Base-by-base conservation (phyloP, 2,888 invertebrate genomes). In the Acleris laterana region DNA sequence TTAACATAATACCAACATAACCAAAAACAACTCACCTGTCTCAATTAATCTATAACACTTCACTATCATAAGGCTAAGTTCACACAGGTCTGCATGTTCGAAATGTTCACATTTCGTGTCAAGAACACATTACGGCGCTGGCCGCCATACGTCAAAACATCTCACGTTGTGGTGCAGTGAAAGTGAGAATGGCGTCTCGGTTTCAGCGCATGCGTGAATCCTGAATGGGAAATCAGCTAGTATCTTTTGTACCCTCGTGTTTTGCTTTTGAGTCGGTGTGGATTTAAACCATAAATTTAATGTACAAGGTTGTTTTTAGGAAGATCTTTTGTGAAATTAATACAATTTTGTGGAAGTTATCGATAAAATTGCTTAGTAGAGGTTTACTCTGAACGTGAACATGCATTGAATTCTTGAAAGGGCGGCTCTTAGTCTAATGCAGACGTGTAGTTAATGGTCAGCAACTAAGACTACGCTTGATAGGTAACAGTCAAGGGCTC, bases 171-270 rank as follows among this genome's bases (percentile, higher is more conserved):
- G 81, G 80, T 79, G 81, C 79, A 85, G 84, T 85, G 87, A 88
- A 88, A 88, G 87, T 86, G 81, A 84, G 85, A 81, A 87, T 85
- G 87, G 92, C 92, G 91, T 90, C 89, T 78, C 81, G 81, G 78
- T 78, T 83, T 82, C 76, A 73, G 87, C 92, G 92, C 92, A 93
- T 93, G 92, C 92, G 92, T 87, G 69, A 56, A 65, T 73, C 68
- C 64, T 74, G 71, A 75, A 73, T 70, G 48, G 65, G 68, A 68
- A 69, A 69, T 17, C 22, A 60, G 48, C 46, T 49, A 20, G 13
- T 44, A 20, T 44, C 20, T 44, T 56, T 25, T n/a, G 6, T 17
- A 65, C 28, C 28, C 4, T 42, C 60, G 13, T 61, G 17, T 9
- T 17, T 25, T 17, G 32, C 42, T 11, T 13, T 5, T 17, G 1